Evolutionary conservation across 2,888 invertebrate species (phyloP).

Genomic region (Aporophyla nigra): DNA sequence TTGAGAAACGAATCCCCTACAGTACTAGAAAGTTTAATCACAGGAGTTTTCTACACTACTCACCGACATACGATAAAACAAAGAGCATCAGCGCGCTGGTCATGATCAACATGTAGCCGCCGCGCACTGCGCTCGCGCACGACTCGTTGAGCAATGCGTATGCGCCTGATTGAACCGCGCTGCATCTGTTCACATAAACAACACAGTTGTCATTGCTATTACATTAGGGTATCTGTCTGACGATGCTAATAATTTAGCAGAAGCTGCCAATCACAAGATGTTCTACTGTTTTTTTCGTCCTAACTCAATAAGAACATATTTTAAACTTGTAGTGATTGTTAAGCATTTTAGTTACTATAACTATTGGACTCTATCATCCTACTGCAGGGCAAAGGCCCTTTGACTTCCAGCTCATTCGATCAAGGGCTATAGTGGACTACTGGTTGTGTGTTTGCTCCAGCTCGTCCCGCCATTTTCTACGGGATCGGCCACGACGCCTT

Average conservation of each 20-base stretch:
- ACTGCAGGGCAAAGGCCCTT: no score
- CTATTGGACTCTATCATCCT: no score
- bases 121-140: conserved; percentile 54
- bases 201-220: background rate
- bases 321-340: background rate
- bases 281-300: background rate
- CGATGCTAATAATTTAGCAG: background rate
- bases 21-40: background rate
- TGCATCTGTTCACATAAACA: conserved; percentile 58
- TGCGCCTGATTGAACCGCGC: conserved; percentile 62
- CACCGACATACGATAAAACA: conserved; percentile 66
- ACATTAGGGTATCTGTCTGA: background rate
- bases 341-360: background rate
- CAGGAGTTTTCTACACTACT: conserved; percentile 7
- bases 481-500: no score
- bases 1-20: background rate
- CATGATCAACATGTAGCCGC: conserved; percentile 62
- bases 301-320: background rate
- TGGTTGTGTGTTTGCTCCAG: no score
- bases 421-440: no score
- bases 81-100: conserved; percentile 57
- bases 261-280: background rate
- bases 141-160: conserved; percentile 66
- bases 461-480: no score
- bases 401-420: no score